Conservation (phyloP, 1,140 invertebrate genomes). For the Drosophila sp. region DNA sequence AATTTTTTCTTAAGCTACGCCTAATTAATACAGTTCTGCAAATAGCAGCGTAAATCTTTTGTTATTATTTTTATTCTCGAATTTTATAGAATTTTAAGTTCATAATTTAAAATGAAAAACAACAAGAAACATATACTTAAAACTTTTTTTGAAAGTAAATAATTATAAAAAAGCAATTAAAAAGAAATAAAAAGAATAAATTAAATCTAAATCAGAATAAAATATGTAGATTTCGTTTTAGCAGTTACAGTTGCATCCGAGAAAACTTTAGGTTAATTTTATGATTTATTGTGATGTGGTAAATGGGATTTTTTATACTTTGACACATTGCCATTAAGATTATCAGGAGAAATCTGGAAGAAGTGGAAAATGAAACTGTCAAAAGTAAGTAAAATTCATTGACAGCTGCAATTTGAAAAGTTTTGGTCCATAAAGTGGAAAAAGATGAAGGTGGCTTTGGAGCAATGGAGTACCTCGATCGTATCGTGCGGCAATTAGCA, state of each 20-base stretch:
- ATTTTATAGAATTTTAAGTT: no score
- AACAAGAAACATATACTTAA: no score
- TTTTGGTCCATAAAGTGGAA: conserved; percentile 30
- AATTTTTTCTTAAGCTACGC: no score
- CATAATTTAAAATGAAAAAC: no score
- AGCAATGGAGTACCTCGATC: conserved; percentile 57
- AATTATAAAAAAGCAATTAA: no score
- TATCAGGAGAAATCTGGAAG: conserved; percentile 32
- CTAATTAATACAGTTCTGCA: no score
- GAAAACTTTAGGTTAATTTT: not conserved
- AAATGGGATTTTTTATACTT: conserved; percentile 53
- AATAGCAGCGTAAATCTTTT: no score
- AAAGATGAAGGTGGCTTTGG: conserved; percentile 27
- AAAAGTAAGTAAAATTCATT: conserved; percentile 69
- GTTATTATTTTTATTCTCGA: no score
- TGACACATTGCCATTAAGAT: conserved; percentile 61
- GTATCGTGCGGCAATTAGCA: conserved; percentile 80
- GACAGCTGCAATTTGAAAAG: conserved; percentile 74
- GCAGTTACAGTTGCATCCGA: not conserved
- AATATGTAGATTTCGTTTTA: no score
- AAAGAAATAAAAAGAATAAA: no score
- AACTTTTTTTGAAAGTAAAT: no score
- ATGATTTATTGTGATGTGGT: conserved; percentile 13
- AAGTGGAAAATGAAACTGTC: conserved; percentile 64
- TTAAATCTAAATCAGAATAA: no score